A percentile compares a stretch with the other conserved stretches of the same genome.
These are phyloP conservation scores for Anthophora plumipes DNA, from an alignment of 2,888 invertebrate genomes.

Conservation along the genomic window DNA sequence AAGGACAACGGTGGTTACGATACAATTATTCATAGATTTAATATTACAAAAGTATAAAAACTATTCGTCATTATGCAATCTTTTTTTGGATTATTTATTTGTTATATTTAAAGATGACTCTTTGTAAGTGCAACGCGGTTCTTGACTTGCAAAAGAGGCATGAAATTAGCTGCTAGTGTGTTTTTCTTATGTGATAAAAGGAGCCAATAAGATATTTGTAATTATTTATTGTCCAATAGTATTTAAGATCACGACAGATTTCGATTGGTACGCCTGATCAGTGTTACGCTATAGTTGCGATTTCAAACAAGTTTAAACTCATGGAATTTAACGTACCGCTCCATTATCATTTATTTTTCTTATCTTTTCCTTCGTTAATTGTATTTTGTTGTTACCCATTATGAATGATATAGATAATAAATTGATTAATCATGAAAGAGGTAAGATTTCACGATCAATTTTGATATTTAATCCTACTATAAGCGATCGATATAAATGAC, in stretches of 20 bases:
- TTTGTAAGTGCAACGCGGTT: neutral
- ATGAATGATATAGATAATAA: conserved; percentile 45
- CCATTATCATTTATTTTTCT: conserved; percentile 39
- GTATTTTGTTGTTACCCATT: neutral
- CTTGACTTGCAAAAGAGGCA: neutral
- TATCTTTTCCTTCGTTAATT: conserved; percentile 34
- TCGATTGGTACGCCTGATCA: conserved; percentile 44
- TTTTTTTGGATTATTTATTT: neutral
- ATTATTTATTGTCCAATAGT: conserved; percentile 10
- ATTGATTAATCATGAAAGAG: conserved; percentile 39
- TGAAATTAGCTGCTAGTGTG: conserved; percentile 11
- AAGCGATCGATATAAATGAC: too few species aligned
- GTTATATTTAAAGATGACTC: neutral
- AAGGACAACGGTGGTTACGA: too few species aligned
- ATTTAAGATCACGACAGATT: neutral
- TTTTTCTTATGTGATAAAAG: neutral
- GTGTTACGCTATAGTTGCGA: neutral
- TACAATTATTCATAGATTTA: too few species aligned
- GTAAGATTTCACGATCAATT: conserved; percentile 28
- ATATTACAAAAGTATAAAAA: too few species aligned
- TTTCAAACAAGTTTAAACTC: conserved; percentile 61
- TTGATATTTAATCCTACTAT: neutral
- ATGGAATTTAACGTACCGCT: conserved; percentile 57
- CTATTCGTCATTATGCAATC: neutral
- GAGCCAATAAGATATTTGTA: conserved; percentile 15